Conservation (phyloP, 1,140 invertebrate genomes). For the Drosophila sproati region DNA sequence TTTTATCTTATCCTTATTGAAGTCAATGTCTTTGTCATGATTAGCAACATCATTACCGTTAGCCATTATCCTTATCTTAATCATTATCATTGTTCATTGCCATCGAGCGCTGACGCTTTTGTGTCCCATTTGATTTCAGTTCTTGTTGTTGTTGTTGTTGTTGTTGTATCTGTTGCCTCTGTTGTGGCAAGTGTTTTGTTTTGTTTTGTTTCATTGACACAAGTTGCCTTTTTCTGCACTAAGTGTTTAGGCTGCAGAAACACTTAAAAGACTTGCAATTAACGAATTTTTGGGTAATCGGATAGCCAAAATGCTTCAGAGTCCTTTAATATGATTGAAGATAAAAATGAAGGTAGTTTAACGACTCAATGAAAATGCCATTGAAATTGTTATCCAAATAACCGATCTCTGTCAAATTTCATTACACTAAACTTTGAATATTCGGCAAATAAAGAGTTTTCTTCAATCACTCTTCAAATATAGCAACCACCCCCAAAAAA, state of each 20-base stretch:
- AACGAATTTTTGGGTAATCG: background rate
- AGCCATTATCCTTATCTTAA: background rate
- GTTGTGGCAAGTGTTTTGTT: slow-evolving; percentile 54
- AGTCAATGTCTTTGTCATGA: slow-evolving; percentile 12
- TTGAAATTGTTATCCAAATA: no score
- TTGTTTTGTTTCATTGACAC: slow-evolving; percentile 14
- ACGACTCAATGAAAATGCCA: background rate
- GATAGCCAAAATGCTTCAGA: background rate
- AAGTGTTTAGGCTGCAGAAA: background rate
- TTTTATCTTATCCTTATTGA: background rate
- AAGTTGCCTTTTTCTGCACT: slow-evolving; percentile 39
- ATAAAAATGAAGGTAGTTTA: background rate
- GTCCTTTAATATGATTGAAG: background rate
- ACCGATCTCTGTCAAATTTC: no score
- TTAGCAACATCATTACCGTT: slow-evolving; percentile 12
- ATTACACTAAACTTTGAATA: no score
- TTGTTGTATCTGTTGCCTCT: slow-evolving; percentile 32
- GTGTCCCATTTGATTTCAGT: slow-evolving; percentile 1
- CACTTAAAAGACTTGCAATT: background rate
- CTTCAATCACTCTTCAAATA: no score
- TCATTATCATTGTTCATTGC: slow-evolving; percentile 26
- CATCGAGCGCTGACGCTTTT: slow-evolving; percentile 24
- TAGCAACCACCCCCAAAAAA: no score
- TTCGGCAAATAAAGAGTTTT: no score
- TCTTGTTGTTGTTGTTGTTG: slow-evolving; percentile 11